Evolutionary conservation across 2,888 invertebrate species (phyloP).

Genomic region (Meiosimyza platycephala): DNA sequence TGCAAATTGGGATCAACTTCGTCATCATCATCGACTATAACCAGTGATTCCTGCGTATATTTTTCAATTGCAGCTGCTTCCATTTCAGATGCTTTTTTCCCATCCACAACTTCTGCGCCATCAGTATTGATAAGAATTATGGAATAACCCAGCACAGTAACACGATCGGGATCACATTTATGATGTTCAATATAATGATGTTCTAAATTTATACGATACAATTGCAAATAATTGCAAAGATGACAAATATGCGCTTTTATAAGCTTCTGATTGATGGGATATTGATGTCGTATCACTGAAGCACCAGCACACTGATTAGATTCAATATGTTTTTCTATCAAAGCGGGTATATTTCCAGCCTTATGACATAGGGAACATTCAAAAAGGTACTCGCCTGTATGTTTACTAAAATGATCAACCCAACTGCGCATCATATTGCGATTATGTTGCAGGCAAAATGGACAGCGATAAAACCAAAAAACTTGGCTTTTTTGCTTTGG

Average conservation of each 20-base stretch:
- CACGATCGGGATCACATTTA: slow-evolving; percentile 41
- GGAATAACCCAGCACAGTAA: slow-evolving; percentile 42
- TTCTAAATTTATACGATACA: slow-evolving; percentile 72
- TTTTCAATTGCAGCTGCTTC: slow-evolving; percentile 38
- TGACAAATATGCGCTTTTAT: slow-evolving; percentile 74
- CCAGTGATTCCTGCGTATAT: slow-evolving; percentile 36
- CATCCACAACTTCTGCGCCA: slow-evolving; percentile 42
- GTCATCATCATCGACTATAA: slow-evolving; percentile 38
- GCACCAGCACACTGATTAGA: slow-evolving; percentile 32
- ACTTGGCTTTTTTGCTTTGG: background rate
- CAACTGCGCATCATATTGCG: slow-evolving; percentile 48
- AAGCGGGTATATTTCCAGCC: slow-evolving; percentile 22
- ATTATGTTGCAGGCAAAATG: slow-evolving; percentile 57
- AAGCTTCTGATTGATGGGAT: slow-evolving; percentile 5
- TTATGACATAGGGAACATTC: slow-evolving; percentile 72
- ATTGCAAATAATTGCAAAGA: slow-evolving; percentile 80
- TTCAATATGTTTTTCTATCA: slow-evolving; percentile 36
- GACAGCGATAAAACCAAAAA: slow-evolving; percentile 52
- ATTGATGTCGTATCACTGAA: background rate
- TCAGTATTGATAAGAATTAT: slow-evolving; percentile 46
- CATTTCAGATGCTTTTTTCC: slow-evolving; percentile 29
- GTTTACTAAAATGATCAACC: slow-evolving; percentile 78
- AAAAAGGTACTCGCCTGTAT: slow-evolving; percentile 83
- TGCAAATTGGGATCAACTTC: background rate
- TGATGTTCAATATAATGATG: slow-evolving; percentile 70